Evolutionary conservation across 2,113 vertebrate genomes (phyloP).

Genomic region (Setophaga petechia): DNA sequence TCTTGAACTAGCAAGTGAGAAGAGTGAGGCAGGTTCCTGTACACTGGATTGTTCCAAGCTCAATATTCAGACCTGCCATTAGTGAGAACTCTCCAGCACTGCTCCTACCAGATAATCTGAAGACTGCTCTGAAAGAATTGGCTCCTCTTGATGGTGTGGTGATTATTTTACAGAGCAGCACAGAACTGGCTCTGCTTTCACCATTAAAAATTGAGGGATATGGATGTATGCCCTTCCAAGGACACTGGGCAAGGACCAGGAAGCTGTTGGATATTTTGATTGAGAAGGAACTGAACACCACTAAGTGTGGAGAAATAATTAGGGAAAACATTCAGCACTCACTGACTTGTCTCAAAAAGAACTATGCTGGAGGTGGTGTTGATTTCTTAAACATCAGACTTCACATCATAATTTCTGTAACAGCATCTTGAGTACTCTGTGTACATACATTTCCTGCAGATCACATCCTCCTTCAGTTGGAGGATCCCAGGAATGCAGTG

Average conservation of each 20-base stretch:
- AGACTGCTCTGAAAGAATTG: background rate
- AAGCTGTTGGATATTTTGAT: background rate
- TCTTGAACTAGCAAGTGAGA: background rate
- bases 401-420: background rate
- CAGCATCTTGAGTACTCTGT: background rate
- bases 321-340: background rate
- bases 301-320: background rate
- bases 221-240: background rate
- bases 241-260: background rate
- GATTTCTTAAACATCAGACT: background rate
- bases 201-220: background rate
- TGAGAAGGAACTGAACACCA: background rate
- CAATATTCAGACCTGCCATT: background rate
- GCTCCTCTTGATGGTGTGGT: accelerated
- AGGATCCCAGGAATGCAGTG: conserved; percentile 94
- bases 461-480: conserved; percentile 76
- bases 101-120: background rate
- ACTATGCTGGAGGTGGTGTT: background rate
- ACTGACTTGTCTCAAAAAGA: background rate
- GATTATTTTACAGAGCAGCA: background rate
- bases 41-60: background rate
- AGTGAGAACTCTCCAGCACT: background rate
- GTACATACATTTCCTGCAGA: conserved; percentile 83
- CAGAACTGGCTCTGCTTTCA: background rate
- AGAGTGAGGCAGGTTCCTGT: background rate